Base-by-base conservation (phyloP, 2,888 invertebrate species). In the Camptogramma bilineatum region DNA sequence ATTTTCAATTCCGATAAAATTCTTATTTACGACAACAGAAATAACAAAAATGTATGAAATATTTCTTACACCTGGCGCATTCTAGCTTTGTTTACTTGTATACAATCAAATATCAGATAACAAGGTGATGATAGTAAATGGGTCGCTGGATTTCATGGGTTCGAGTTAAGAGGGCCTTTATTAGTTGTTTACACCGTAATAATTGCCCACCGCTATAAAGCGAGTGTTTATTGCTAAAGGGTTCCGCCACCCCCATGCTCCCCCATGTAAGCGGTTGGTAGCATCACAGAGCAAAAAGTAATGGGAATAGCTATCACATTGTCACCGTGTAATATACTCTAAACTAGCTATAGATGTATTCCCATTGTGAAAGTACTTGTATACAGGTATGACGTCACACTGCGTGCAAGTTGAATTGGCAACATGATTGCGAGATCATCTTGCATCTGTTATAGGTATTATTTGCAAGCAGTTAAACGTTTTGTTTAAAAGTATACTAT, bases 101-200 rank as follows among this genome's bases (percentile, higher is more conserved):
- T 13, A 39, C 34, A 39, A 17, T 16, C 39, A 42, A 44, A 44
- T 42, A 62, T 62, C 47, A 50, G 52, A 57, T 46, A 61, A 44
- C 54, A 51, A 19, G n/a, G 46, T 28, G 54, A 62, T 55, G 56
- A 55, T 62, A 28, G 58, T 28, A 42, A 51, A 57, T 46, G 56
- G 31, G 28, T 46, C 44, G 62, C 60, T 21, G 34, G 58, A 56
- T 67, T 66, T 66, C 58, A 58, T 46, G 53, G 59, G 56, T 64
- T 68, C 60, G 53, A 62, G 64, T 71, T 65, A 66, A 73, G 68
- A 50, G 58, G 54, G 55, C 59, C 66, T 71, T 74, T 71, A 72
- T 64, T 72, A 70, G 65, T 67, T 74, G 74, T 74, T 71, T 66
- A 71, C 71, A 62, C 63, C 51, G 61, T 47, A 70, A 71, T 74